Conservation (phyloP, 2,113 vertebrate genomes). For the Eolophus roseicapilla region DNA sequence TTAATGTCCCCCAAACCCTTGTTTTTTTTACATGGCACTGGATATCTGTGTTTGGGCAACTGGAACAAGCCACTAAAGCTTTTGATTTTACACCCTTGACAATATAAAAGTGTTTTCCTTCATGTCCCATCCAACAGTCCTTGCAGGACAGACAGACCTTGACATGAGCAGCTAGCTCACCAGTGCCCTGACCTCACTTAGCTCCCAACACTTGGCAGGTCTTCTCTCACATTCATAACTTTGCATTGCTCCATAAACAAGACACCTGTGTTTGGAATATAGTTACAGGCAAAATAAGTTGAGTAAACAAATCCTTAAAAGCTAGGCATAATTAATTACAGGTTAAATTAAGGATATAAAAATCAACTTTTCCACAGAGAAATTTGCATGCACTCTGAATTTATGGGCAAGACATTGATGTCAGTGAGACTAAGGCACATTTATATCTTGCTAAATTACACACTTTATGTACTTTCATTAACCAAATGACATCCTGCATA, state of each 20-base stretch:
- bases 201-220: neutral
- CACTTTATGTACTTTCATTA: neutral
- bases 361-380: neutral
- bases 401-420: neutral
- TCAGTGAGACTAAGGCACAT: neutral
- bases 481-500: neutral
- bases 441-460: neutral
- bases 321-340: neutral
- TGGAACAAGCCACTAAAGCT: neutral
- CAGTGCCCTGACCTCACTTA: neutral
- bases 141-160: neutral
- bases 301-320: neutral
- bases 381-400: neutral
- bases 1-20: neutral
- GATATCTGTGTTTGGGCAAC: neutral
- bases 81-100: neutral
- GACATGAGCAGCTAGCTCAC: accelerated
- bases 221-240: neutral
- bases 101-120: neutral
- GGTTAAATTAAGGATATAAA: neutral
- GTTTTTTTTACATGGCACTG: neutral
- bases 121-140: neutral
- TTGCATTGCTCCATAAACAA: neutral
- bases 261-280: accelerated
- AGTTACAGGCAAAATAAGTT: neutral